Conservation (phyloP, 2,888 invertebrate species). For the Lymantria monacha region DNA sequence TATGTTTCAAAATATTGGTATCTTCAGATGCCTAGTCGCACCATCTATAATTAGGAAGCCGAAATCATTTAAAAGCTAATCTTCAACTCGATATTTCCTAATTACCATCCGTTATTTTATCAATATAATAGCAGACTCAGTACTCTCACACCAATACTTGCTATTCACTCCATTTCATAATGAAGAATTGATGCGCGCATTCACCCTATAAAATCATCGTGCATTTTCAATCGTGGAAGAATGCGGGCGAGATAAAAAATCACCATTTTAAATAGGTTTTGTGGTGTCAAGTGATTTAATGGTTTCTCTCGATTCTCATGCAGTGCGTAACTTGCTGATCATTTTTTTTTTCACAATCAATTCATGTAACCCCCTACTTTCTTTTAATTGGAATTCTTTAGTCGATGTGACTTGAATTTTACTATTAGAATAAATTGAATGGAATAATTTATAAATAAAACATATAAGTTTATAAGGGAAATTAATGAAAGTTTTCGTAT, state of each 20-base stretch:
- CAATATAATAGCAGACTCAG: too few relatives aligned
- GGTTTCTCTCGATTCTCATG: conserved; percentile 66
- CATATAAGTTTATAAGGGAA: too few relatives aligned
- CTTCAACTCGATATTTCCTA: too few relatives aligned
- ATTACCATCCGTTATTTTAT: too few relatives aligned
- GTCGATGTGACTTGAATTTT: conserved; percentile 60
- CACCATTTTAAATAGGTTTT: conserved; percentile 74
- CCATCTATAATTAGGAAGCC: too few relatives aligned
- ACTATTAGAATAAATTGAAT: conserved; percentile 10
- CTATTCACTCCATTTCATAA: neutral
- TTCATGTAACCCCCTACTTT: conserved; percentile 42
- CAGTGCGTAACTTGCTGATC: conserved; percentile 65
- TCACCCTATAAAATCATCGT: conserved; percentile 3
- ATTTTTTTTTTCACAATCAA: conserved; percentile 75
- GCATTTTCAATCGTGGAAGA: conserved; percentile 25
- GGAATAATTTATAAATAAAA: neutral
- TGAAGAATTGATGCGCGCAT: neutral
- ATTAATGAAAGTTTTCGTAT: too few relatives aligned
- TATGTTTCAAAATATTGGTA: too few relatives aligned
- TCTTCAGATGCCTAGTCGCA: too few relatives aligned
- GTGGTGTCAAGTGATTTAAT: conserved; percentile 76
- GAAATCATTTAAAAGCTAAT: too few relatives aligned
- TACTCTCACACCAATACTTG: too few relatives aligned
- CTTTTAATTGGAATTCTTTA: conserved; percentile 72
- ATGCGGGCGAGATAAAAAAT: conserved; percentile 66